Conservation (phyloP, 1,140 invertebrate species). For the Globodera ellingtonae region DNA sequence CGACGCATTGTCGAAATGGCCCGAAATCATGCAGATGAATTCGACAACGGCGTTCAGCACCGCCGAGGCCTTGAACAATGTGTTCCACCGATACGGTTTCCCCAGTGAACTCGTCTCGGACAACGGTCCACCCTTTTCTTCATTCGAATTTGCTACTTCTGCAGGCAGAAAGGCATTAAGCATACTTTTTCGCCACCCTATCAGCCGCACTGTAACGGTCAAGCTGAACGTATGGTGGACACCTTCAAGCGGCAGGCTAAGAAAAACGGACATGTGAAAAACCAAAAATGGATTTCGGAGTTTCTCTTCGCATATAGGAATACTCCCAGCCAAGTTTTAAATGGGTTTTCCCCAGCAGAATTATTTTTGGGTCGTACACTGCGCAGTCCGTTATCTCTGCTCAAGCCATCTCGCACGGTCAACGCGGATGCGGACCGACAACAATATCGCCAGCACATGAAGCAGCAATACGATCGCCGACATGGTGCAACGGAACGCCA, state of each 20-base stretch:
- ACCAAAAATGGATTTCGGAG: slow-evolving; percentile 16
- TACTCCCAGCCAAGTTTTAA: slow-evolving; percentile 15
- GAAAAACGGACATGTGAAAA: slow-evolving; percentile 15
- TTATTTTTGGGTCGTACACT: slow-evolving; percentile 19
- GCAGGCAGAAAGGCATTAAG: slow-evolving; percentile 25
- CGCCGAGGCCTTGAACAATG: background rate
- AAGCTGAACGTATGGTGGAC: slow-evolving; percentile 13
- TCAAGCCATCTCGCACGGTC: background rate
- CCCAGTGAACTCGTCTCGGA: background rate
- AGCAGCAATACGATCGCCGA: background rate
- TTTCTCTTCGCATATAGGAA: slow-evolving; percentile 14
- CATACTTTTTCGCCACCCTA: slow-evolving; percentile 18
- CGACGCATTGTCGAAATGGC: slow-evolving; percentile 19
- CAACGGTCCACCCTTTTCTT: slow-evolving; percentile 23
- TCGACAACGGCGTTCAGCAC: background rate
- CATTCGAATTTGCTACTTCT: background rate
- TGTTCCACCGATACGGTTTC: slow-evolving; percentile 6
- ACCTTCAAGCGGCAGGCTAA: slow-evolving; percentile 17
- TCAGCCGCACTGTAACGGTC: slow-evolving; percentile 26
- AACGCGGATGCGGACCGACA: background rate
- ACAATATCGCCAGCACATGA: background rate
- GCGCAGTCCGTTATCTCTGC: slow-evolving; percentile 16
- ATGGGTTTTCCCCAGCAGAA: slow-evolving; percentile 21
- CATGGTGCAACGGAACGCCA: background rate
- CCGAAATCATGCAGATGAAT: background rate